Percentiles rank a stretch among this genome's conserved stretches.
phyloP scores from a whole-genome alignment of 2,888 invertebrate genomes.

The Archips xylosteana region DNA sequence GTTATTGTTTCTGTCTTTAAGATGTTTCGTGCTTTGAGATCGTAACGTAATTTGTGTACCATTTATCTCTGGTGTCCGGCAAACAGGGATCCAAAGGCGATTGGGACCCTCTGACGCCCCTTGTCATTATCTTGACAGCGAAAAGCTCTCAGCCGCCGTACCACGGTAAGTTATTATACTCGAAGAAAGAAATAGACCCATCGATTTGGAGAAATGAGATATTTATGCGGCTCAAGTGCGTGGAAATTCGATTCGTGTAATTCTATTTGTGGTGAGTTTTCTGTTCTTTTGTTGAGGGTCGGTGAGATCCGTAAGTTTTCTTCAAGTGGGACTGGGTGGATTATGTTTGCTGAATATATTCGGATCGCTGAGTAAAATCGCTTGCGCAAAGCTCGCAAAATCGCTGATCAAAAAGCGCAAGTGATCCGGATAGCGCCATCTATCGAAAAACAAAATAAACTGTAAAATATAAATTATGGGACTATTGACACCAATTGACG shows the following conservation, averaged over 20 bases:
- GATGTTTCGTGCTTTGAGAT: background rate
- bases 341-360: no score
- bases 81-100: constrained; percentile 43
- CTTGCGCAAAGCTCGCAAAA: no score
- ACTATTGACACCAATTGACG: no score
- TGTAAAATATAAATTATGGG: no score
- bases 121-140: constrained; percentile 52
- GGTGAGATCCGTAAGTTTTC: no score
- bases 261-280: background rate
- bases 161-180: constrained; percentile 27
- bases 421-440: no score
- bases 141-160: constrained; percentile 54
- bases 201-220: constrained; percentile 3
- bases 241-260: background rate
- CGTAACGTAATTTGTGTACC: constrained; percentile 3
- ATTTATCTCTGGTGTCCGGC: constrained; percentile 14
- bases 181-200: background rate
- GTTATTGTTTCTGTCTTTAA: background rate
- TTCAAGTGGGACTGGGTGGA: no score
- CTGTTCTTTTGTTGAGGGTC: background rate
- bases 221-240: background rate
- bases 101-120: constrained; percentile 39
- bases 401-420: no score
- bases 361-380: no score
- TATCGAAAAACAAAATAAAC: no score